Percentiles rank a stretch among this genome's conserved stretches.
Evolutionary conservation across 2,888 invertebrate species (phyloP).

Genomic region (Petrolisthes manimaculis): DNA sequence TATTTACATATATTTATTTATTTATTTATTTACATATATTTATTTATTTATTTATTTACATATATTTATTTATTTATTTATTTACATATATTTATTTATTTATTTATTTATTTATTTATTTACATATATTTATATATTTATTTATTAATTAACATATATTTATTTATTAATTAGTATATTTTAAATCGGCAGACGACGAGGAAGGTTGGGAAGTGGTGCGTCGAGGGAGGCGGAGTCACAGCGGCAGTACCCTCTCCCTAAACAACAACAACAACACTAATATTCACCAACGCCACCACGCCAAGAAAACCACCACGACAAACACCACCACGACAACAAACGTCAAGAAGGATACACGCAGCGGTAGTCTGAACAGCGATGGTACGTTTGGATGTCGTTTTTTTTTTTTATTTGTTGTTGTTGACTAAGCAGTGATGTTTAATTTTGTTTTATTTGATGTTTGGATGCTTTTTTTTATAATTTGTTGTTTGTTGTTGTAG

Average conservation of each 20-base stretch:
- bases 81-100: too few relatives aligned
- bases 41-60: too few relatives aligned
- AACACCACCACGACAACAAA: neutral
- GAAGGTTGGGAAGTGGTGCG: conserved; percentile 90
- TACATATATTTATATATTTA: too few relatives aligned
- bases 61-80: too few relatives aligned
- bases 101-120: too few relatives aligned
- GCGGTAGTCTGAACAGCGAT: conserved; percentile 49
- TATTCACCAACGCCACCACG: too few relatives aligned
- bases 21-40: too few relatives aligned
- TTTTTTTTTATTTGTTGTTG: neutral
- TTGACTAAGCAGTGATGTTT: neutral
- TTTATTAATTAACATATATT: too few relatives aligned
- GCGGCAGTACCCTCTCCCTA: conserved; percentile 67
- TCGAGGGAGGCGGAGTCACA: conserved; percentile 70
- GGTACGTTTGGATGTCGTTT: conserved; percentile 31
- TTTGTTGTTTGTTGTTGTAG: neutral
- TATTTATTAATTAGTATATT: too few relatives aligned
- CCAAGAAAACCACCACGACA: too few relatives aligned
- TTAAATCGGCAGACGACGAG: conserved; percentile 68
- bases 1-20: too few relatives aligned
- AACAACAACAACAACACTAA: conserved; percentile 43
- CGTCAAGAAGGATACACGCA: conserved; percentile 32
- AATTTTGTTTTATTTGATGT: neutral
- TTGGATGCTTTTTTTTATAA: neutral